Conservation (phyloP, 2,797 vertebrate species). For the Macropus fuliginosus region DNA sequence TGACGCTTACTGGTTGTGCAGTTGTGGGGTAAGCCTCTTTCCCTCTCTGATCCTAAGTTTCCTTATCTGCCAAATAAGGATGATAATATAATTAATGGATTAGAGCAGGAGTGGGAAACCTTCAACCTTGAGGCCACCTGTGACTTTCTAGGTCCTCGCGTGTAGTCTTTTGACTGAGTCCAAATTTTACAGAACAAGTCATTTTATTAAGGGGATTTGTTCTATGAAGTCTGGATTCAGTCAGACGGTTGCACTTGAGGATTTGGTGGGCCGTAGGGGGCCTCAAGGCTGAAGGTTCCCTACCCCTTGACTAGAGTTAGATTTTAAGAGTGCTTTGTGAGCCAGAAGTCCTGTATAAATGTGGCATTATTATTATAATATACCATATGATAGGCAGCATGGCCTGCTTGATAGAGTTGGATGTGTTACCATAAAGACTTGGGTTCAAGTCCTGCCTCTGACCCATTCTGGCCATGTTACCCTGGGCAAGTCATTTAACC, state of each 20-base stretch:
- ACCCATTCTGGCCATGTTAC: background rate
- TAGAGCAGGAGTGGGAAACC: too few relatives aligned
- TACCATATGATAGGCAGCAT: background rate
- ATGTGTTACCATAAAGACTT: background rate
- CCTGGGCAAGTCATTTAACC: background rate
- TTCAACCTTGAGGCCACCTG: too few relatives aligned
- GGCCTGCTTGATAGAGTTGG: background rate
- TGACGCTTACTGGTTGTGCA: background rate
- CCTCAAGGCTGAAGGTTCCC: too few relatives aligned
- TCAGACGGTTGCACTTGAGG: too few relatives aligned
- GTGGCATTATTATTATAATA: background rate
- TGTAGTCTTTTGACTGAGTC: too few relatives aligned
- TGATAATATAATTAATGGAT: background rate
- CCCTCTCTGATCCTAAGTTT: background rate
- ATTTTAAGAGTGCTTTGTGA: background rate
- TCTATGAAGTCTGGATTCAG: too few relatives aligned
- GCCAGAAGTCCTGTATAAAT: background rate
- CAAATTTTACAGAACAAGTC: too few relatives aligned
- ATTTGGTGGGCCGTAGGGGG: too few relatives aligned
- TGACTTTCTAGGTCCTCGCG: too few relatives aligned
- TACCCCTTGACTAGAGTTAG: background rate
- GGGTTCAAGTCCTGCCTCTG: background rate
- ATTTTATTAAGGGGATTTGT: too few relatives aligned
- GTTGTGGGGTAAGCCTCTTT: background rate
- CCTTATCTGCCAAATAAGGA: background rate